Conservation (phyloP, 2,113 vertebrate genomes). For the Diglossa brunneiventris region DNA sequence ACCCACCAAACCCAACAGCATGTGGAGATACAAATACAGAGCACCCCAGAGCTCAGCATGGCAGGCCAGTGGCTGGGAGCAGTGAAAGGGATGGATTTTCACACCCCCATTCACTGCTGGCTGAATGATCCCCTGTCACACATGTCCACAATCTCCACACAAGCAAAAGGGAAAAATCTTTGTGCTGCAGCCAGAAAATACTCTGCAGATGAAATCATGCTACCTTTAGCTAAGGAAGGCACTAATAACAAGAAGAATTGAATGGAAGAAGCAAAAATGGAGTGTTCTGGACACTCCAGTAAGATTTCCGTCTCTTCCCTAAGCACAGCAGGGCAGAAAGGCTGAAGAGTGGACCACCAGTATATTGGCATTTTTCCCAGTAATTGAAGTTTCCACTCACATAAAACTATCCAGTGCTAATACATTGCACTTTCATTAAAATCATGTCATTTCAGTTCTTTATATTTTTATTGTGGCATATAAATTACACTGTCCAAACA, state of each 20-base stretch:
- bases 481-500: not conserved
- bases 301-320: not conserved
- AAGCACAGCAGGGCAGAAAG: not conserved
- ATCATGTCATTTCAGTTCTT: not conserved
- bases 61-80: not conserved
- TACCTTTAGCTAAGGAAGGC: not conserved
- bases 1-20: not conserved
- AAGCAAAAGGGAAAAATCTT: not conserved
- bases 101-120: accelerated
- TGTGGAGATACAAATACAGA: not conserved
- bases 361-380: not conserved
- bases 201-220: not conserved
- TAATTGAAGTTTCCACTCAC: not conserved
- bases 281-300: not conserved
- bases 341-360: not conserved
- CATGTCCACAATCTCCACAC: accelerated
- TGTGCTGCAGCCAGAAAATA: not conserved
- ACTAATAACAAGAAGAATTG: not conserved
- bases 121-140: not conserved
- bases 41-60: not conserved
- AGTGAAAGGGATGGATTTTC: not conserved
- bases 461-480: not conserved
- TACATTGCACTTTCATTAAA: not conserved
- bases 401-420: not conserved
- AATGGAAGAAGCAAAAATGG: not conserved